Conservation (phyloP, 2,113 vertebrate species). For the Rhizomys pruinosus region DNA sequence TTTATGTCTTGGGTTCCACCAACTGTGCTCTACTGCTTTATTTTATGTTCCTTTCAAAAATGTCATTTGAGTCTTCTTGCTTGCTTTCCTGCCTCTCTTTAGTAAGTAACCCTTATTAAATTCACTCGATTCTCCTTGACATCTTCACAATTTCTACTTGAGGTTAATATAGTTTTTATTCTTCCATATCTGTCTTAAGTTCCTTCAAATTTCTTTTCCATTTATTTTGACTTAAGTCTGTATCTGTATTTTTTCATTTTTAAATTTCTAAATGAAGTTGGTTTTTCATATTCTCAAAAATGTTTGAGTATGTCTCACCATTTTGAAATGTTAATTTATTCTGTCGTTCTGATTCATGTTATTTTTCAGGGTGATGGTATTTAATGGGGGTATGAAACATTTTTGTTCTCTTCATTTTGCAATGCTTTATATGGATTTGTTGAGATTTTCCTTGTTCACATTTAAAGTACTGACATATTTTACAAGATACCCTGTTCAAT, state of each 20-base stretch:
- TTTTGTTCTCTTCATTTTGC: not conserved
- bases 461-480: not conserved
- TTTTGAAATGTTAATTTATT: not conserved
- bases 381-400: not conserved
- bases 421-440: not conserved
- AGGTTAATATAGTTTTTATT: not conserved
- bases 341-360: not conserved
- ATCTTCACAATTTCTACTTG: no score
- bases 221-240: not conserved
- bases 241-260: not conserved
- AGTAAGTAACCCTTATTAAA: no score
- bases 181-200: conserved; percentile 18
- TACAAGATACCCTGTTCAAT: no score
- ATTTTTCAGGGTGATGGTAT: not conserved
- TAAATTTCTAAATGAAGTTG: not conserved
- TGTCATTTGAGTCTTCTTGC: not conserved
- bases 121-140: no score
- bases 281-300: not conserved
- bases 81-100: not conserved
- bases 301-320: not conserved
- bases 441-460: not conserved
- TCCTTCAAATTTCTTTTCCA: not conserved
- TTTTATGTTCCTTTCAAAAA: not conserved
- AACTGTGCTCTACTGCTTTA: not conserved
- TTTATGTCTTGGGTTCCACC: no score